Conservation (phyloP, 2,797 vertebrate species). For the Ctenosaura bakeri region DNA sequence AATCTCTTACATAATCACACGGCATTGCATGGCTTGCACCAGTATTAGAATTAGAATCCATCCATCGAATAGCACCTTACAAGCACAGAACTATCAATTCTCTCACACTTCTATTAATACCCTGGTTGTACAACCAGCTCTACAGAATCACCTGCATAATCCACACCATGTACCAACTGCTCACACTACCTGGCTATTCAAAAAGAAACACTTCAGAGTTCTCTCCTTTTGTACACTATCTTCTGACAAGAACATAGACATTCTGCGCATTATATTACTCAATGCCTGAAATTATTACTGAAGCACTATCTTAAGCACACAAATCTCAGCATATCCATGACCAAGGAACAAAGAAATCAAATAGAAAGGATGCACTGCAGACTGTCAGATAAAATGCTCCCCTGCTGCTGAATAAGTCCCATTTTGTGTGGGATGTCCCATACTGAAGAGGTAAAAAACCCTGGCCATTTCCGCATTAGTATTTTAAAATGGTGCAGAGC, state of each 20-base stretch:
- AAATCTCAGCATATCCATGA: neutral
- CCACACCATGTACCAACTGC: neutral
- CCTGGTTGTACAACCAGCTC: neutral
- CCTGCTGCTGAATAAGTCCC: neutral
- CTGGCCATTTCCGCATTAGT: too few relatives aligned
- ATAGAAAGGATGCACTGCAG: conserved; percentile 29
- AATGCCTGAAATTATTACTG: neutral
- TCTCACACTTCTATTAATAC: neutral
- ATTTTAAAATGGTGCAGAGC: too few relatives aligned
- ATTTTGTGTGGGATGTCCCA: too few relatives aligned
- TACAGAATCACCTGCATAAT: neutral
- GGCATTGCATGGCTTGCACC: neutral
- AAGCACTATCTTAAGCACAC: neutral
- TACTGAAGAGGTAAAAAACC: too few relatives aligned
- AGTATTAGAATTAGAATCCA: neutral
- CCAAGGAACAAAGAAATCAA: conserved; percentile 31
- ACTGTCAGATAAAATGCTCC: conserved; percentile 25
- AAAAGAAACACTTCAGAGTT: neutral
- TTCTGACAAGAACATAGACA: conserved; percentile 16
- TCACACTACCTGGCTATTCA: neutral
- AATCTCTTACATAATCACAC: neutral
- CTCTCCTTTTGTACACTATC: neutral
- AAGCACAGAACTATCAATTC: neutral
- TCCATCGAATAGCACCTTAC: neutral
- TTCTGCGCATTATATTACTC: neutral